Conservation (phyloP, 2,113 vertebrate species). For the Saguinus midas region DNA sequence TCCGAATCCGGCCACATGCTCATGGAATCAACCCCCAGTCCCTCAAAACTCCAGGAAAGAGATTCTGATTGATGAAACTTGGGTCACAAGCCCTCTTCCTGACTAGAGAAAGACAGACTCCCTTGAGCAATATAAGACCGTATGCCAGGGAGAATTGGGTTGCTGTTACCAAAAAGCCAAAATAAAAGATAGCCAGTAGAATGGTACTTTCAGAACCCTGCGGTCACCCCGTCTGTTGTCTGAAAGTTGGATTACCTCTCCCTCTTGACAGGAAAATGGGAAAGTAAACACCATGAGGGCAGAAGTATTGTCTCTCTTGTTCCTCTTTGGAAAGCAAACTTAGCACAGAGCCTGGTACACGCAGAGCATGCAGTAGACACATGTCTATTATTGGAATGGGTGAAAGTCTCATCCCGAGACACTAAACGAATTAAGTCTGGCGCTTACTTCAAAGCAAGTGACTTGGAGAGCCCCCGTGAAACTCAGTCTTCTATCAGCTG, state of each 20-base stretch:
- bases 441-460: not conserved
- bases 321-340: not conserved
- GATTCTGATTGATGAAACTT: not conserved
- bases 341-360: not conserved
- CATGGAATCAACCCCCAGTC: too few species aligned
- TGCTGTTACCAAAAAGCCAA: constrained; percentile 3
- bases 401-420: not conserved
- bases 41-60: not conserved
- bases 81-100: not conserved
- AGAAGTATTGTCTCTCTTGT: not conserved
- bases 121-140: not conserved
- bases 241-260: not conserved
- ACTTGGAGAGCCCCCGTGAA: not conserved
- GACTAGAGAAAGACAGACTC: not conserved
- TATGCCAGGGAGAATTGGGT: not conserved
- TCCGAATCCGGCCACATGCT: not conserved
- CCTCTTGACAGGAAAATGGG: not conserved
- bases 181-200: not conserved
- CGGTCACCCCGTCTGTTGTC: not conserved
- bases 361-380: not conserved
- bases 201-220: not conserved
- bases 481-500: not conserved
- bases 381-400: not conserved
- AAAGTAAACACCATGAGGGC: not conserved
- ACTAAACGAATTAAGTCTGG: not conserved